These are phyloP conservation scores for Pantherophis vulpinus DNA, from an alignment of 2,797 vertebrate genomes.

Conservation along the genomic window DNA sequence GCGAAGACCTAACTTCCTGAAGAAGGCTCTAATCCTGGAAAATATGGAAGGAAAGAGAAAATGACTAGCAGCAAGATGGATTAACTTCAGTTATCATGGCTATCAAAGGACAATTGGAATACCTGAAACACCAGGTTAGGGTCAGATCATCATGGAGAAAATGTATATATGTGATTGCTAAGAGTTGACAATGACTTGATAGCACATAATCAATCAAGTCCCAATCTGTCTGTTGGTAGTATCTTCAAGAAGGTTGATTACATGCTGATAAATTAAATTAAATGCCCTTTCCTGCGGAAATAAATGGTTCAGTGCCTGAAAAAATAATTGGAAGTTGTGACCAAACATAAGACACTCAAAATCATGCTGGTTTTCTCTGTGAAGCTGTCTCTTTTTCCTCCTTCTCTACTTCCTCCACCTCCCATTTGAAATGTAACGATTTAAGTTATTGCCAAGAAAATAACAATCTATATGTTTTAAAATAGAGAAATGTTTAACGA, in stretches of 20 bases:
- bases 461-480: neutral
- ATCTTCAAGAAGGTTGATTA: neutral
- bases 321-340: neutral
- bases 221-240: neutral
- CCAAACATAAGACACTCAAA: neutral
- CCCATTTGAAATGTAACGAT: neutral
- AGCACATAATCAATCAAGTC: neutral
- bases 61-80: neutral
- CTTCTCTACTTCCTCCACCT: neutral
- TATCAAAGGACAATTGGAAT: neutral
- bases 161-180: neutral
- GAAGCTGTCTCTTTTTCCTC: neutral
- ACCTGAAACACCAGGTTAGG: neutral
- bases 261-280: neutral
- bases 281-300: neutral
- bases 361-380: neutral
- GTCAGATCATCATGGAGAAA: neutral
- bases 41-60: neutral
- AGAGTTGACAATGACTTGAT: neutral
- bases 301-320: neutral
- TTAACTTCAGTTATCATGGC: neutral
- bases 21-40: neutral
- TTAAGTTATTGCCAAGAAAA: neutral
- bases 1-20: neutral
- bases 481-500: neutral